Evolutionary conservation across 2,888 invertebrate genomes (phyloP).

Genomic region (Empis livida): DNA sequence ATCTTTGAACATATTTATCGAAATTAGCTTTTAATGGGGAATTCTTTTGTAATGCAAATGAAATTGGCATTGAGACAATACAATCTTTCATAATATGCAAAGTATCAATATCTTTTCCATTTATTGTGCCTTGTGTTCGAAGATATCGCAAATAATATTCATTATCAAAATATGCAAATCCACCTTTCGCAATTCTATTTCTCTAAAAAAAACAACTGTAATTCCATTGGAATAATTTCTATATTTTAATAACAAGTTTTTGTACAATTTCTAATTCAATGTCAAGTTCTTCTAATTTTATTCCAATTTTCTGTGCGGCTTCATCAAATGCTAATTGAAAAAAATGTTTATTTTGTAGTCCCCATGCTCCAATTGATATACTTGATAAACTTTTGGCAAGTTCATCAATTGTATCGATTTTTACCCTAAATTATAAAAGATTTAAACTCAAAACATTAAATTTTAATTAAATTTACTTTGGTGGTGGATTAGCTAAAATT

Average conservation of each 20-base stretch:
- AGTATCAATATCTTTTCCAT: constrained; percentile 9
- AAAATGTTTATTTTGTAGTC: constrained; percentile 53
- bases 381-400: constrained; percentile 44
- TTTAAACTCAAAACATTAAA: constrained; percentile 1
- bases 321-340: constrained; percentile 57
- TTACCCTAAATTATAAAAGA: constrained; percentile 46
- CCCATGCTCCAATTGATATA: constrained; percentile 61
- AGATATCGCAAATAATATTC: constrained; percentile 53
- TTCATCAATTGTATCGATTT: constrained; percentile 62
- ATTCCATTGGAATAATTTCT: background rate
- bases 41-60: constrained; percentile 69
- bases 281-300: constrained; percentile 48
- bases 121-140: constrained; percentile 40
- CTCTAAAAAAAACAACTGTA: too few species aligned
- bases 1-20: constrained; percentile 50
- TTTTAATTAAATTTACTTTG: constrained; percentile 37
- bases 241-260: background rate
- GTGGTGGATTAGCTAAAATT: constrained; percentile 63
- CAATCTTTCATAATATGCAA: constrained; percentile 75
- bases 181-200: constrained; percentile 51
- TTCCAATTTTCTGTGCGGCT: constrained; percentile 50
- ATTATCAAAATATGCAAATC: constrained; percentile 71
- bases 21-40: constrained; percentile 59
- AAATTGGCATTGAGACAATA: constrained; percentile 66
- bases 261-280: background rate